Base-by-base conservation (phyloP, 2,113 vertebrate species). In the Typhlomys cinereus region DNA sequence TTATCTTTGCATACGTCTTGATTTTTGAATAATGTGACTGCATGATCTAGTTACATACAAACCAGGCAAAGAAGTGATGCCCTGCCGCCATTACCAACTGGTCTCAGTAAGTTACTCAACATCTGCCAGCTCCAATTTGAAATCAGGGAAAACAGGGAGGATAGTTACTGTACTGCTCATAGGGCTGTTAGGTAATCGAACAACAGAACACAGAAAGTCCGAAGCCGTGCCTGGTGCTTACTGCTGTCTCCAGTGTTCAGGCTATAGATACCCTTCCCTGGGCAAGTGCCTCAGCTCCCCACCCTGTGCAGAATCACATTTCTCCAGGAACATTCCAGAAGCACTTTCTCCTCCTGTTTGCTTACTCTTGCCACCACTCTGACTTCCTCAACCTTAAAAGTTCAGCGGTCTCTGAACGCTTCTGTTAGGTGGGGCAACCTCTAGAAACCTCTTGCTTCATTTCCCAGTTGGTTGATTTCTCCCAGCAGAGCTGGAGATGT, bases 321-420 rank as follows among this genome's bases (percentile, higher is more conserved):
- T 92, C 74, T 90, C 69, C 14, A 52, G 48, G 86, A 69, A 15
- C 27, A 46, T 69, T 66, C 66, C 25, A 88, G 74, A n/a, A 76
- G 64, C 83, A 48, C 50, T 67, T 81, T 67, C 79, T 93, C 57
- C 69, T 73, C n/a, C n/a, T n/a, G n/a, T n/a, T n/a, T n/a, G 39
- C 41, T 80, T 64, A 82, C 48, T 61, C 71, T n/a, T 54, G 90
- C 62, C 48, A 1, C 4, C 52, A 46, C 73, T 54, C 50, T 39
- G 27, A 6, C 50, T 36, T 66, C 29, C 52, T 93, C 66, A 73
- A 88, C 36, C 44, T 90, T 36, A 54, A 81, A 46, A 80, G 62
- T 78, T 70, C 82, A 66, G 34, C 7, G 80, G 59, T 39, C n/a
- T 91, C 69, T 36, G 46, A 86, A 89, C 71, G 34, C 80, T 80